Conservation (phyloP, 1,140 invertebrate genomes). For the Daktulosphaira vitifoliae region DNA sequence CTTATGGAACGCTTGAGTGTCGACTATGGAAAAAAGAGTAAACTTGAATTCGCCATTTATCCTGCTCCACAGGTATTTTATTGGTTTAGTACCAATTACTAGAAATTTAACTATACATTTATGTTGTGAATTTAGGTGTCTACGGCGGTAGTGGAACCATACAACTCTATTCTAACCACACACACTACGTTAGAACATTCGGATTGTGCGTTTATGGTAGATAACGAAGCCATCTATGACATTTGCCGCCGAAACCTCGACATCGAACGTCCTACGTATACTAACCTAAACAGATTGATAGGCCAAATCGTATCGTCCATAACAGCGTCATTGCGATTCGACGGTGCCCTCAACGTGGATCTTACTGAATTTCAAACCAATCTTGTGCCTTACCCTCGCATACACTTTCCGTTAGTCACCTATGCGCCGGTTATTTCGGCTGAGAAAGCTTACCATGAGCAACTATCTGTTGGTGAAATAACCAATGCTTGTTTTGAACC, state of each 20-base stretch:
- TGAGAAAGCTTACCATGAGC: constrained; percentile 79
- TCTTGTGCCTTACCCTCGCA: constrained; percentile 74
- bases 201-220: constrained; percentile 81
- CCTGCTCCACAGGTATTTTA: constrained; percentile 65
- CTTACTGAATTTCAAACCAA: constrained; percentile 85
- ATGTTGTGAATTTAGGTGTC: constrained; percentile 50
- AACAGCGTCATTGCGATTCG: constrained; percentile 78
- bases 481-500: constrained; percentile 85
- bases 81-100: not conserved
- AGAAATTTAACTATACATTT: not conserved
- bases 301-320: constrained; percentile 81
- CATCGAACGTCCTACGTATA: constrained; percentile 75
- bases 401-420: constrained; percentile 71
- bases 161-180: constrained; percentile 81
- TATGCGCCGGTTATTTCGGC: constrained; percentile 78
- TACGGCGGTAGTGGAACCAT: constrained; percentile 84
- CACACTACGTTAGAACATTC: constrained; percentile 76
- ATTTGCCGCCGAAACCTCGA: no score
- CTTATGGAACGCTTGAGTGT: constrained; percentile 82
- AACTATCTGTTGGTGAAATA: constrained; percentile 73
- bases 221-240: no score
- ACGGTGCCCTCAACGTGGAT: constrained; percentile 80
- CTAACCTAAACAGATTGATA: constrained; percentile 68
- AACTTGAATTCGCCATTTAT: constrained; percentile 82
- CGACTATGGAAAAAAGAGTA: constrained; percentile 83